phyloP scores from a whole-genome alignment of 2,888 invertebrate genomes.

The Brenthis ino region DNA sequence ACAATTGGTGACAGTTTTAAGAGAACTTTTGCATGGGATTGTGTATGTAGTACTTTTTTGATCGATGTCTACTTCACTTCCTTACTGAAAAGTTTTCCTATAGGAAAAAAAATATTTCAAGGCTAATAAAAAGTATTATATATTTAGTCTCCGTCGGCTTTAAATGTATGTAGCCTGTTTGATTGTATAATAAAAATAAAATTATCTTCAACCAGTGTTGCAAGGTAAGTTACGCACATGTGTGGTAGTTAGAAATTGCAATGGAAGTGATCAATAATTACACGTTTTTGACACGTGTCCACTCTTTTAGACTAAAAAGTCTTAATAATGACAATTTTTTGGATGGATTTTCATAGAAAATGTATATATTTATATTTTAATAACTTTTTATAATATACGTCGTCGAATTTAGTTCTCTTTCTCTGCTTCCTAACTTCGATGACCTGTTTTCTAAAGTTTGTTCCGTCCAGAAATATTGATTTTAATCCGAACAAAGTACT shows the following conservation, averaged over 20 bases:
- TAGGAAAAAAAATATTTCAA: too few relatives aligned
- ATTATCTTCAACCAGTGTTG: slow-evolving; percentile 1
- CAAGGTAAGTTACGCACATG: slow-evolving; percentile 22
- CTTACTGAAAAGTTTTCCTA: too few relatives aligned
- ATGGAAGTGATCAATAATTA: background rate
- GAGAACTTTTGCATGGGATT: too few relatives aligned
- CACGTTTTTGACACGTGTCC: slow-evolving; percentile 16
- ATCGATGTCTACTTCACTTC: too few relatives aligned
- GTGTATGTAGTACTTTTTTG: too few relatives aligned
- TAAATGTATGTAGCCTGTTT: background rate
- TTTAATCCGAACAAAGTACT: slow-evolving; percentile 1
- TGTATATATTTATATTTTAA: background rate
- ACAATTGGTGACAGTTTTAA: too few relatives aligned
- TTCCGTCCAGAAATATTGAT: slow-evolving; percentile 17
- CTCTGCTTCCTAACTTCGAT: slow-evolving; percentile 13
- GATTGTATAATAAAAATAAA: background rate
- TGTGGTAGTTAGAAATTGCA: slow-evolving; percentile 17
- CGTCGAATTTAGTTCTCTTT: slow-evolving; percentile 19
- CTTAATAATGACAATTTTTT: slow-evolving; percentile 6
- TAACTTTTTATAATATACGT: background rate
- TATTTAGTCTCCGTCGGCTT: too few relatives aligned
- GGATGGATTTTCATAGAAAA: slow-evolving; percentile 19
- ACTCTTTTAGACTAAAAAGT: slow-evolving; percentile 7
- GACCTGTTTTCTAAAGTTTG: background rate
- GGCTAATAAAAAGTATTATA: too few relatives aligned